A percentile compares a stretch with the other conserved stretches of the same genome.
These are phyloP conservation scores for Caenorhabditis latens DNA, from an alignment of 1,140 invertebrate species.

Conservation along the genomic window DNA sequence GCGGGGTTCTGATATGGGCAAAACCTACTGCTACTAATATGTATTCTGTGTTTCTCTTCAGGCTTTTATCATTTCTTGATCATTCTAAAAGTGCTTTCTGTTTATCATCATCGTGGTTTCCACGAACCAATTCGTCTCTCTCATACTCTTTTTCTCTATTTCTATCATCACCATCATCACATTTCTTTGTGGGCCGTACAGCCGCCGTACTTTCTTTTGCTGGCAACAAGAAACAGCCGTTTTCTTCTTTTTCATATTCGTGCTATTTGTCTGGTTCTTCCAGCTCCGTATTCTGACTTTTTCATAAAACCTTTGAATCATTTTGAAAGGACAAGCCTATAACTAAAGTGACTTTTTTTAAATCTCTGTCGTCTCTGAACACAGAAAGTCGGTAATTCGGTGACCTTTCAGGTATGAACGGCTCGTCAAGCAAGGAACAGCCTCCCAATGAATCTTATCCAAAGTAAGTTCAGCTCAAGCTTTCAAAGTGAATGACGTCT, in stretches of 20 bases:
- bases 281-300: neutral
- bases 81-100: neutral
- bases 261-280: neutral
- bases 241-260: neutral
- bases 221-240: neutral
- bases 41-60: no score
- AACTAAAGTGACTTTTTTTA: no score
- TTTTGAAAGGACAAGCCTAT: no score
- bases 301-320: neutral
- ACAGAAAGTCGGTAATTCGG: neutral
- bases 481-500: no score
- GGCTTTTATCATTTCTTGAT: neutral
- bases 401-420: neutral
- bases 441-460: no score
- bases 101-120: neutral
- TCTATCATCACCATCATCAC: conserved; percentile 7
- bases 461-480: no score
- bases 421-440: no score
- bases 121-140: conserved; percentile 1
- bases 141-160: neutral
- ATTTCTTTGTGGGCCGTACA: neutral
- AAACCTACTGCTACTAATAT: no score
- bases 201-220: neutral
- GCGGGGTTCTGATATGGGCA: no score
- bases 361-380: neutral